Conservation (phyloP, 2,113 vertebrate genomes). For the Tachycineta bicolor region DNA sequence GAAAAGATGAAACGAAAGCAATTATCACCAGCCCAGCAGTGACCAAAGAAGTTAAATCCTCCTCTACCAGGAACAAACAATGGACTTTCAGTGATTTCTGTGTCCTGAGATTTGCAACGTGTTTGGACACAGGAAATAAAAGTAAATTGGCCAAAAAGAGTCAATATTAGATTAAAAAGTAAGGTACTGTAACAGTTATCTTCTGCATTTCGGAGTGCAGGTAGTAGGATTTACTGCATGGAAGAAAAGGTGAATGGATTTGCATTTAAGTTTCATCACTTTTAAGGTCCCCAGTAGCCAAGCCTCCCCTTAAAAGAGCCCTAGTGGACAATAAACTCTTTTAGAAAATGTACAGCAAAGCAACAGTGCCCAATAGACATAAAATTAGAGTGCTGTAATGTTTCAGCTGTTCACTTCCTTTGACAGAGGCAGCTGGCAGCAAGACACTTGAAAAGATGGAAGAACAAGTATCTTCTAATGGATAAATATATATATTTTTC, state of each 20-base stretch:
- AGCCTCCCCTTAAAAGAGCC: constrained; percentile 33
- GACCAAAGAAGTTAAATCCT: background rate
- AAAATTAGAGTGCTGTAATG: constrained; percentile 35
- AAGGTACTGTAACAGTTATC: background rate
- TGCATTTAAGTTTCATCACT: constrained; percentile 51
- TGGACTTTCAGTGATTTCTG: background rate
- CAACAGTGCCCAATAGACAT: constrained; percentile 9
- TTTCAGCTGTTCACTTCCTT: constrained; percentile 47
- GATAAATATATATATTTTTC: constrained; percentile 17
- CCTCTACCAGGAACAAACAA: background rate
- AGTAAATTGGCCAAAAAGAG: background rate
- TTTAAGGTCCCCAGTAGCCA: background rate
- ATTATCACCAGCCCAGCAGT: constrained; percentile 5
- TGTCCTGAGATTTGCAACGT: background rate
- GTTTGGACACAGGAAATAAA: background rate
- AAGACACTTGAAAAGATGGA: background rate
- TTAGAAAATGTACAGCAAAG: constrained; percentile 33
- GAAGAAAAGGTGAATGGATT: constrained; percentile 45
- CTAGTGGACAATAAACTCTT: constrained; percentile 44
- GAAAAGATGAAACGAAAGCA: constrained; percentile 60
- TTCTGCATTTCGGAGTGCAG: background rate
- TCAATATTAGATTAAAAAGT: background rate
- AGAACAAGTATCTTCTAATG: constrained; percentile 31
- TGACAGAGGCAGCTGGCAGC: constrained; percentile 36
- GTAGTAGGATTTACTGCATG: background rate